These are phyloP conservation scores for Scaptomyza parva DNA, from an alignment of 2,888 invertebrate genomes.

Conservation along the genomic window DNA sequence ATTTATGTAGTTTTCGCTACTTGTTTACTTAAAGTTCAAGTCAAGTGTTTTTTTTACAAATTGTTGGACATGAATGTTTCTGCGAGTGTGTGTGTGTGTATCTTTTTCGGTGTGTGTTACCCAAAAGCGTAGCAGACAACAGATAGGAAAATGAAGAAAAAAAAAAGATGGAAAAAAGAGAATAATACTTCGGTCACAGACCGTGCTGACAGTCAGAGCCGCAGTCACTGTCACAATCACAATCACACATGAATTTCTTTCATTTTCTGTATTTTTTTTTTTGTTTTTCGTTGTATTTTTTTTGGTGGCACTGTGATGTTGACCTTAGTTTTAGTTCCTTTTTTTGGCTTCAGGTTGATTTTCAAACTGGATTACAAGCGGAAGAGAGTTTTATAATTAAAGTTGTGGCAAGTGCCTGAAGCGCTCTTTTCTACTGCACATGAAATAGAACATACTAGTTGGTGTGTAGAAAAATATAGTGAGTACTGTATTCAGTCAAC, in stretches of 20 bases:
- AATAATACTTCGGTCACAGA: not conserved
- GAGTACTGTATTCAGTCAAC: constrained; percentile 2
- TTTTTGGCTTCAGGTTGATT: constrained; percentile 14
- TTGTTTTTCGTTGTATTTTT: constrained; percentile 7
- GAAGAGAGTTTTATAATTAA: constrained; percentile 45
- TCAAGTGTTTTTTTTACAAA: constrained; percentile 81
- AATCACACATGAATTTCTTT: constrained; percentile 5
- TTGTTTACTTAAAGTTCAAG: constrained; percentile 79
- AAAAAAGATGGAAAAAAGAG: not conserved
- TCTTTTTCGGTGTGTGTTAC: constrained; percentile 25
- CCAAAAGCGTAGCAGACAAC: constrained; percentile 30
- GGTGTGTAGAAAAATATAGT: not conserved
- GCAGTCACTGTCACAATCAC: constrained; percentile 10
- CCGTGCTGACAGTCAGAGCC: constrained; percentile 13
- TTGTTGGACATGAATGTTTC: constrained; percentile 61
- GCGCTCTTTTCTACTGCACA: not conserved
- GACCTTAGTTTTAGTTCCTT: constrained; percentile 36
- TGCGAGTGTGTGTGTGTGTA: constrained; percentile 4
- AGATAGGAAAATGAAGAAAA: too few relatives aligned
- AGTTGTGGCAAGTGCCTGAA: constrained; percentile 12
- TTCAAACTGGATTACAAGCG: constrained; percentile 25
- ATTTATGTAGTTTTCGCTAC: constrained; percentile 78
- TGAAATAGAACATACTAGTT: constrained; percentile 13
- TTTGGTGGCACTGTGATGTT: constrained; percentile 23
- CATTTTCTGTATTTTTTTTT: too few relatives aligned